Evolutionary conservation across 2,797 vertebrate genomes (phyloP).

Genomic region (Anguilla anguilla): DNA sequence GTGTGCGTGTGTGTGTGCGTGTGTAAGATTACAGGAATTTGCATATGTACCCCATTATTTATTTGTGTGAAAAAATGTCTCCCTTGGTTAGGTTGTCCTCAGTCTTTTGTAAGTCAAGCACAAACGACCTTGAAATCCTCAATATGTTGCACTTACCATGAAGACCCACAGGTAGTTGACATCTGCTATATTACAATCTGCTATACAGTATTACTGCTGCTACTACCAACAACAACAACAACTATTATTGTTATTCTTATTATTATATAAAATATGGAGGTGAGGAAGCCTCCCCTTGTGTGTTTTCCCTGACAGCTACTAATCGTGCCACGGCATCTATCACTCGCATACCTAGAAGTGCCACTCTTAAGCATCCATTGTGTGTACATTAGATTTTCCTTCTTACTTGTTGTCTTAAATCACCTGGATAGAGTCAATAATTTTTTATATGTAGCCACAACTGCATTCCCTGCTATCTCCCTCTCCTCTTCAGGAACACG

Average conservation of each 20-base stretch:
- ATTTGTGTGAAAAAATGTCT: not conserved
- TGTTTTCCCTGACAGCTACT: conserved; percentile 24
- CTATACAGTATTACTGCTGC: not conserved
- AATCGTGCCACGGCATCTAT: conserved; percentile 39
- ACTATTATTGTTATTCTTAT: not conserved
- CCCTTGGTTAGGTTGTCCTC: not conserved
- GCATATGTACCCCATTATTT: not conserved
- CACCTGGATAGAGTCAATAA: conserved; percentile 67
- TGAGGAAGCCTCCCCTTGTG: not conserved
- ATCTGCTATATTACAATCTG: not conserved
- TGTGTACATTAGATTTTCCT: conserved; percentile 58
- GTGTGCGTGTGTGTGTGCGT: not conserved
- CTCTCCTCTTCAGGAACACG: conserved; percentile 44
- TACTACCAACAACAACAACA: not conserved
- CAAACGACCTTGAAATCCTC: not conserved
- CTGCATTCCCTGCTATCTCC: conserved; percentile 50
- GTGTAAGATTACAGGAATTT: not conserved
- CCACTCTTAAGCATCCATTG: conserved; percentile 60
- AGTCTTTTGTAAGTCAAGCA: not conserved
- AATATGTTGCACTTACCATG: not conserved
- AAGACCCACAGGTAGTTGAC: not conserved
- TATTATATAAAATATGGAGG: not conserved
- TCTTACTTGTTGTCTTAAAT: conserved; percentile 70
- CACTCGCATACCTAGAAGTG: conserved; percentile 42
- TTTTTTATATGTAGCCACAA: conserved; percentile 69